phyloP scores from a whole-genome alignment of 2,888 invertebrate species.

The Philopedon plagiatum region DNA sequence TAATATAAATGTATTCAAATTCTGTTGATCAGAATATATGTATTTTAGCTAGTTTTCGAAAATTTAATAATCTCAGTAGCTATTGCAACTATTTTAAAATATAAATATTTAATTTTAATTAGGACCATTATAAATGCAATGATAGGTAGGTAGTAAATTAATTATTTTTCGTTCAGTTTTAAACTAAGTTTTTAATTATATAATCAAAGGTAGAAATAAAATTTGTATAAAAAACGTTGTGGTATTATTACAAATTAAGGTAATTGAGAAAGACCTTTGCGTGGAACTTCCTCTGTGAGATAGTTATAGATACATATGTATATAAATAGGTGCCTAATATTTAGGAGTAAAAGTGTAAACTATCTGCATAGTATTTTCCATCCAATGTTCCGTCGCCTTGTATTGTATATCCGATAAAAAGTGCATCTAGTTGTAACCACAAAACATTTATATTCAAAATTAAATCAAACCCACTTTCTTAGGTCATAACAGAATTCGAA shows the following conservation, averaged over 20 bases:
- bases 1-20: slow-evolving; percentile 3
- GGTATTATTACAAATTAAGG: too few relatives aligned
- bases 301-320: too few relatives aligned
- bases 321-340: too few relatives aligned
- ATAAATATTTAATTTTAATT: not conserved
- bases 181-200: not conserved
- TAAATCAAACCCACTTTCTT: too few relatives aligned
- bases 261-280: too few relatives aligned
- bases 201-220: slow-evolving; percentile 19
- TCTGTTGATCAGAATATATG: not conserved
- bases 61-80: slow-evolving; percentile 1
- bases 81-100: not conserved
- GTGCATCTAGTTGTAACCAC: too few relatives aligned
- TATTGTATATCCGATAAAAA: too few relatives aligned
- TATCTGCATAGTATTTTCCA: too few relatives aligned
- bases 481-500: too few relatives aligned
- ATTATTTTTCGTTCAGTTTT: not conserved
- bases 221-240: not conserved
- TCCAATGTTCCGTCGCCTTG: too few relatives aligned
- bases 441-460: too few relatives aligned
- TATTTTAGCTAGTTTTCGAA: slow-evolving; percentile 14
- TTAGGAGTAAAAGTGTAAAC: too few relatives aligned
- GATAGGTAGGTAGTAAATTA: slow-evolving; percentile 1
- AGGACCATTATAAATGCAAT: not conserved
- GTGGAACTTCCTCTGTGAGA: not conserved